A percentile compares a stretch with the other conserved stretches of the same genome.
Conservation (phyloP, 2,888 invertebrate species). For the Chouioia cunea region DNA sequence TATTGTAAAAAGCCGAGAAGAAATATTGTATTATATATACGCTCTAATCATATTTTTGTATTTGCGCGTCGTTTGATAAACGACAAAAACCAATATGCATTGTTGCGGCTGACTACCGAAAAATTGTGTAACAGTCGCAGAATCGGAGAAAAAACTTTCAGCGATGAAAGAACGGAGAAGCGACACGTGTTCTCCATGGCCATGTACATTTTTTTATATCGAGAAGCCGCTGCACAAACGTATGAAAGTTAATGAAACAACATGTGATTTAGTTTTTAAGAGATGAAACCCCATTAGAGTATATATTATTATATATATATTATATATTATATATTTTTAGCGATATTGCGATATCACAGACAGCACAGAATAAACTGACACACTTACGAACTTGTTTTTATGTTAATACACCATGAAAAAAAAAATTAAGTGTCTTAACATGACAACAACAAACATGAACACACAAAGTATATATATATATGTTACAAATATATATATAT, state of each 20-base stretch:
- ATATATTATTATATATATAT: constrained; percentile 44
- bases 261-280: constrained; percentile 68
- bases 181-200: constrained; percentile 5
- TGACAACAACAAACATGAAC: constrained; percentile 42
- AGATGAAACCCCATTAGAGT: constrained; percentile 59
- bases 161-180: background rate
- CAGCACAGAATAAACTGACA: constrained; percentile 30
- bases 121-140: constrained; percentile 21
- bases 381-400: constrained; percentile 4
- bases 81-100: constrained; percentile 7
- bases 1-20: constrained; percentile 32
- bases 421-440: constrained; percentile 9
- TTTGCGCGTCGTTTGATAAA: constrained; percentile 30
- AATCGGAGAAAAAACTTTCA: constrained; percentile 22
- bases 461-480: constrained; percentile 43
- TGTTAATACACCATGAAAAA: constrained; percentile 23
- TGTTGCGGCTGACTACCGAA: constrained; percentile 20
- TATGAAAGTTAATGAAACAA: constrained; percentile 66
- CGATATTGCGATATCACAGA: constrained; percentile 38
- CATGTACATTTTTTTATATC: constrained; percentile 41
- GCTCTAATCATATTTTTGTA: constrained; percentile 42
- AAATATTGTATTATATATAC: constrained; percentile 33
- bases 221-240: constrained; percentile 59
- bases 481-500: constrained; percentile 56
- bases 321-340: constrained; percentile 44